These are phyloP conservation scores for Lasioglossum calceatum DNA, from an alignment of 2,888 invertebrate genomes.

Conservation along the genomic window DNA sequence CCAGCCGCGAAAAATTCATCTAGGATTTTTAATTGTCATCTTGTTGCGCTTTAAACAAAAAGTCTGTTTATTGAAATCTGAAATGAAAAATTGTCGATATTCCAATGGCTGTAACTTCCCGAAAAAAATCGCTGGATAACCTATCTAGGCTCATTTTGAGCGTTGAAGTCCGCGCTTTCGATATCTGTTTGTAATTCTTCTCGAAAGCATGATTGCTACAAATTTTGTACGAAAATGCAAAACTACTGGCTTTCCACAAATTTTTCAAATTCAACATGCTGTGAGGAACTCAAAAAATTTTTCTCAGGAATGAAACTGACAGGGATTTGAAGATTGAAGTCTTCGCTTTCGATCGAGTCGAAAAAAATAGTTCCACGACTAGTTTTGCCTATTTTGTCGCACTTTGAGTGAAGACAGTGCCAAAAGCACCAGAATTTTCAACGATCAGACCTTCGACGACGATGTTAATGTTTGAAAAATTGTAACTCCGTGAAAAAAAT, in stretches of 20 bases:
- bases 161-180: not conserved
- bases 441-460: not conserved
- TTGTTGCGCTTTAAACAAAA: too few species aligned
- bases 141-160: not conserved
- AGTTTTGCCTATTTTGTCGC: not conserved
- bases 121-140: not conserved
- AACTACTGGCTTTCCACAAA: not conserved
- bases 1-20: too few species aligned
- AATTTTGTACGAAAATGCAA: not conserved
- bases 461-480: not conserved
- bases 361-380: not conserved
- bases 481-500: not conserved
- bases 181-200: not conserved
- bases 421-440: not conserved
- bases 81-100: too few species aligned
- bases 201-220: not conserved
- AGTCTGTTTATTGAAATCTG: too few species aligned
- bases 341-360: not conserved
- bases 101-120: not conserved
- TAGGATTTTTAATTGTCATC: too few species aligned
- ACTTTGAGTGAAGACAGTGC: not conserved
- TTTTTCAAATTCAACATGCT: not conserved
- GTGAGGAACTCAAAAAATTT: not conserved
- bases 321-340: not conserved
- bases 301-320: fast-evolving